Evolutionary conservation across 2,888 invertebrate species (phyloP), one percentile per base, ranked within the genome.

Genomic region (Melangyna quadrimaculata): DNA sequence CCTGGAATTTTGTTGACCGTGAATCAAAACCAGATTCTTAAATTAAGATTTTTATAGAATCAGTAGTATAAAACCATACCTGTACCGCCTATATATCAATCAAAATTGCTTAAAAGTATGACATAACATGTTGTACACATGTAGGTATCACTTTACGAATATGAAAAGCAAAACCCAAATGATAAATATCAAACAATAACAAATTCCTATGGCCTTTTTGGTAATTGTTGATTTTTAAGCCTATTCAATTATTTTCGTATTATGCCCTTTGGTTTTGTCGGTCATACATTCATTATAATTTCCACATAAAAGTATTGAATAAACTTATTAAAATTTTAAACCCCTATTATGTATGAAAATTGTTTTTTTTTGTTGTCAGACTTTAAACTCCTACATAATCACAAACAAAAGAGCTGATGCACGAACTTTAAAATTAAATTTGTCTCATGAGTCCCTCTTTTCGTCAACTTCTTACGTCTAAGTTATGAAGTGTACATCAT

Each of bases 1-100:
- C 3, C 9, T 19, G 70, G 55, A 22, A 65, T 75, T 40, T 27
- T 43, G 37, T 45, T 83, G 78, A 65, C 82, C 82, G 55, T 78
- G 69, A 82, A 82, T 73, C n/a, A 73, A 67, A 82, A 63, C 63
- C 1, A 45, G 63, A 45, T 45, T 45, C 19, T 65, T 29, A 43
- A 65, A 45, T 65, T 12, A 29, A 29, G 5, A 17, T 24, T 63
- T 63, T 63, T 65, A 65, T 45, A 14, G 22, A 3, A 27, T 43
- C 1, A 3, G 22, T 10, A 9, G 17, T 1, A 32, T 32, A 32
- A 7, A 8, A 7, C 3, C 27, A 32, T 8, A 17, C 17, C 4
- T 17, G n/a, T n/a, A n/a, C 17, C 3, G 27, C 6, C 3, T 6
- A 17, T 22, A 6, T 51, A 35, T 35, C 19, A 6, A 59, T 37